phyloP scores from a whole-genome alignment of 53 echinoderm and acorn worm genomes.

The Henricia sp. region DNA sequence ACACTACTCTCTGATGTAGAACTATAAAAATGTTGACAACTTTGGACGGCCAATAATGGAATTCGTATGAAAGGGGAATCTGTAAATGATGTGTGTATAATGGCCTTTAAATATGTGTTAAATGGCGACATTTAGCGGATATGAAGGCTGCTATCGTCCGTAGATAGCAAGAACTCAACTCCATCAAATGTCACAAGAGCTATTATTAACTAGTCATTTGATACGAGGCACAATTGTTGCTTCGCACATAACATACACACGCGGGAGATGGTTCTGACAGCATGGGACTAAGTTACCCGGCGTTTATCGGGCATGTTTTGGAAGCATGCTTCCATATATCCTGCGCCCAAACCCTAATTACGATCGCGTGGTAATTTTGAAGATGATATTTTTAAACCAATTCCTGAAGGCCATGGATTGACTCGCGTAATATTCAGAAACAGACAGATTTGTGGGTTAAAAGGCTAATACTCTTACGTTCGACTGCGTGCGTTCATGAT shows the following conservation, averaged over 20 bases:
- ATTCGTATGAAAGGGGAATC: too few relatives aligned
- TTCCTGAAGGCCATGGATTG: too few relatives aligned
- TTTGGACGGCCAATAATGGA: too few relatives aligned
- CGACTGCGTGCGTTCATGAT: too few relatives aligned
- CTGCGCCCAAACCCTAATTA: constrained; percentile 40
- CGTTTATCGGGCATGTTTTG: neutral
- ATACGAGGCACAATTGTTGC: constrained; percentile 43
- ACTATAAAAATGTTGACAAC: too few relatives aligned
- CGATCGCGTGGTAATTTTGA: constrained; percentile 28
- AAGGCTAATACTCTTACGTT: too few relatives aligned
- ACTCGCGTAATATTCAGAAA: too few relatives aligned
- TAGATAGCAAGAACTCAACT: constrained; percentile 10
- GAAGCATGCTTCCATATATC: neutral
- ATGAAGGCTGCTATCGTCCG: neutral
- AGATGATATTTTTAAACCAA: too few relatives aligned
- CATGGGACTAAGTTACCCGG: neutral
- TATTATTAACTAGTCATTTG: constrained; percentile 52
- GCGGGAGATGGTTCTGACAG: constrained; percentile 12
- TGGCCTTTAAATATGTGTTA: too few relatives aligned
- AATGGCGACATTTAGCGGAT: neutral
- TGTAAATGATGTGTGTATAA: too few relatives aligned
- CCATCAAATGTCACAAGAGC: constrained; percentile 39
- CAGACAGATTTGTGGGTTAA: too few relatives aligned
- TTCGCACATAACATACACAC: constrained; percentile 39
- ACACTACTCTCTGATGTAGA: too few relatives aligned